Evolutionary conservation across 2,888 invertebrate genomes (phyloP).

Genomic region (Parasteatoda lunata): DNA sequence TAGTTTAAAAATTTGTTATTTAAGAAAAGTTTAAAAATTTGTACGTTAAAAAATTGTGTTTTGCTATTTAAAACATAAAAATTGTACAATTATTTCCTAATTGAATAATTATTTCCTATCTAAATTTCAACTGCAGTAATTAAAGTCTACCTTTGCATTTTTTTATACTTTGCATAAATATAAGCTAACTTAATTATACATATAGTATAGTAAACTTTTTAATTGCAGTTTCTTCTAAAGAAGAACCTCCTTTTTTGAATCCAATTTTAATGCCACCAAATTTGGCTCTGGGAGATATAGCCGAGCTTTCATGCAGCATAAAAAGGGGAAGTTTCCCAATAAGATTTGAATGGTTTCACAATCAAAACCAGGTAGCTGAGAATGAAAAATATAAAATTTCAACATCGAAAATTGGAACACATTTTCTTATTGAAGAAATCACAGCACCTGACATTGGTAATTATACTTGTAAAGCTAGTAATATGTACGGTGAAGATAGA

Average conservation of each 20-base stretch:
- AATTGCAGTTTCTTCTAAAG: no score
- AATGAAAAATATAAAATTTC: background rate
- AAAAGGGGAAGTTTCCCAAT: slow-evolving; percentile 36
- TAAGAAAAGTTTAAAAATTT: no score
- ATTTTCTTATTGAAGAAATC: slow-evolving; percentile 16
- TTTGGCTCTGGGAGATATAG: slow-evolving; percentile 20
- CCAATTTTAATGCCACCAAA: slow-evolving; percentile 32
- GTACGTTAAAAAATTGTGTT: no score
- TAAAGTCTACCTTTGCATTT: no score
- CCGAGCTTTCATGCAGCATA: slow-evolving; percentile 16
- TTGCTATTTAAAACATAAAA: no score
- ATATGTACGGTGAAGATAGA: slow-evolving; percentile 28
- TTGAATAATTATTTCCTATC: no score
- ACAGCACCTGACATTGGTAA: slow-evolving; percentile 36
- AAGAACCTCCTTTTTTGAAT: slow-evolving; percentile 28
- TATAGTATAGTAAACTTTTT: no score
- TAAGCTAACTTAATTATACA: no score
- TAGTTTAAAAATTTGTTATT: no score
- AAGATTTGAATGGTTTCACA: slow-evolving; percentile 24
- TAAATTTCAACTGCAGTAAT: no score
- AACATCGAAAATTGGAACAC: slow-evolving; percentile 8
- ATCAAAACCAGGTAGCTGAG: background rate
- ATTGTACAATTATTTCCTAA: no score
- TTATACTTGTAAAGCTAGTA: slow-evolving; percentile 44
- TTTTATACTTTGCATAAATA: no score